These are phyloP conservation scores for Coleophora deauratella DNA, from an alignment of 2,888 invertebrate genomes.

Conservation along the genomic window DNA sequence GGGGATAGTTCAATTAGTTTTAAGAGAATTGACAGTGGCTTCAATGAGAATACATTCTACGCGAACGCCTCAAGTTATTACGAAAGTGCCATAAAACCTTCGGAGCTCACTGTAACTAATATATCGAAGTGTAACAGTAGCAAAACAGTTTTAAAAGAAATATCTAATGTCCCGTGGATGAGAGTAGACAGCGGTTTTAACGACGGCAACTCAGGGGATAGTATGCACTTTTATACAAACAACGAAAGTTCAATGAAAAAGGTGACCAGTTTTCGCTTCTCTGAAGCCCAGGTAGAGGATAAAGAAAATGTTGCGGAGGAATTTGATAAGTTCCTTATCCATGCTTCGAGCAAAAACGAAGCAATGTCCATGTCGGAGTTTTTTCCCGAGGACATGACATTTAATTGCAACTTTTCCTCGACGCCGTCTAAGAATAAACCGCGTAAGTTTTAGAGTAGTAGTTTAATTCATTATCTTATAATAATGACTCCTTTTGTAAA, in stretches of 20 bases:
- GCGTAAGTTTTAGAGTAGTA: slow-evolving; percentile 34
- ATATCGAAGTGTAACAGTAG: slow-evolving; percentile 30
- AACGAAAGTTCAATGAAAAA: slow-evolving; percentile 34
- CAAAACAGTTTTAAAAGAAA: slow-evolving; percentile 51
- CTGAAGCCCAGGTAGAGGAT: slow-evolving; percentile 40
- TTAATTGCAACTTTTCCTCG: slow-evolving; percentile 63
- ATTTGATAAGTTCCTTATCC: slow-evolving; percentile 40
- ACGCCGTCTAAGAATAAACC: slow-evolving; percentile 64
- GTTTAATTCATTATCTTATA: slow-evolving; percentile 3
- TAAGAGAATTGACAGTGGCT: slow-evolving; percentile 61
- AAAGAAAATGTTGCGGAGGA: slow-evolving; percentile 53
- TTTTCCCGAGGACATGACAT: slow-evolving; percentile 58
- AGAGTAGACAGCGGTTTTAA: slow-evolving; percentile 65
- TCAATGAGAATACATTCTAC: slow-evolving; percentile 60
- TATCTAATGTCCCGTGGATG: slow-evolving; percentile 64
- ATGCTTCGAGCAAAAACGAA: slow-evolving; percentile 41
- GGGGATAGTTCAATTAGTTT: slow-evolving; percentile 46
- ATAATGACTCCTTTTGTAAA: slow-evolving; percentile 11
- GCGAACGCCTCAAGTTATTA: slow-evolving; percentile 62
- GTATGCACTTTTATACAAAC: slow-evolving; percentile 44
- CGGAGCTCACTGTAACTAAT: slow-evolving; percentile 58
- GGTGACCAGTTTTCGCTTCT: slow-evolving; percentile 33
- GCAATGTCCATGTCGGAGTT: slow-evolving; percentile 63
- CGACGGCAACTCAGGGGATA: slow-evolving; percentile 58
- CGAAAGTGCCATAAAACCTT: slow-evolving; percentile 68